phyloP scores from a whole-genome alignment of 2,113 vertebrate genomes.

The Lampris megalopsis region DNA sequence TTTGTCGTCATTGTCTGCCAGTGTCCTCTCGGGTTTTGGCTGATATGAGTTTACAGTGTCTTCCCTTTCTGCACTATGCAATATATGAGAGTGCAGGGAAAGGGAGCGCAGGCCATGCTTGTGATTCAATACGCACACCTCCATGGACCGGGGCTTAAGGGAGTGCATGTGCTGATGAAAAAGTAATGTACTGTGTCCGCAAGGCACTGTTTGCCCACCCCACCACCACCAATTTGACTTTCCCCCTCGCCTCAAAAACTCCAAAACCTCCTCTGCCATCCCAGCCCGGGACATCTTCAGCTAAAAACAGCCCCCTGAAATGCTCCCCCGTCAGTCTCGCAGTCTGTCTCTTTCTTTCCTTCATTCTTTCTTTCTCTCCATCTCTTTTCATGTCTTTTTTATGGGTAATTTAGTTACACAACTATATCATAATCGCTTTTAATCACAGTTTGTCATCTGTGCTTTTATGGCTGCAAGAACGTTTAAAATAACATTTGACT shows the following conservation, averaged over 20 bases:
- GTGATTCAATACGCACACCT: conserved; percentile 76
- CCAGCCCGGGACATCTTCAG: conserved; percentile 58
- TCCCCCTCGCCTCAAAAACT: conserved; percentile 63
- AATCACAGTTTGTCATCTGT: too few relatives aligned
- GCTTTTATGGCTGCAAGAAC: too few relatives aligned
- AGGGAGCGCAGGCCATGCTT: conserved; percentile 61
- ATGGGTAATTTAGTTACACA: not conserved
- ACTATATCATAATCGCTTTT: too few relatives aligned
- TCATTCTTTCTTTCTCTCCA: conserved; percentile 14
- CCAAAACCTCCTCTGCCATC: conserved; percentile 61
- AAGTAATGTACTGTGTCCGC: conserved; percentile 84
- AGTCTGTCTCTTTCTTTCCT: conserved; percentile 10
- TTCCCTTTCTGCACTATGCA: conserved; percentile 61
- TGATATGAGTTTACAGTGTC: conserved; percentile 52
- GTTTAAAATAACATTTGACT: too few relatives aligned
- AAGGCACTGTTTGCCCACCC: conserved; percentile 70
- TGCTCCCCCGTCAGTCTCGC: conserved; percentile 37
- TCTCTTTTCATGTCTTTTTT: conserved; percentile 4
- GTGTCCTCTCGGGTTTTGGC: conserved; percentile 45
- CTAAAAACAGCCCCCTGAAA: conserved; percentile 66
- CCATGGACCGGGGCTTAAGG: conserved; percentile 76
- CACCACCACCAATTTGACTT: conserved; percentile 14
- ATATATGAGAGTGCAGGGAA: conserved; percentile 68
- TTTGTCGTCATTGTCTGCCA: conserved; percentile 57
- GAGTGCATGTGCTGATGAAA: conserved; percentile 84